phyloP scores from a whole-genome alignment of 35 echinoderm and acorn worm species.

The Holothuria glaberrima region DNA sequence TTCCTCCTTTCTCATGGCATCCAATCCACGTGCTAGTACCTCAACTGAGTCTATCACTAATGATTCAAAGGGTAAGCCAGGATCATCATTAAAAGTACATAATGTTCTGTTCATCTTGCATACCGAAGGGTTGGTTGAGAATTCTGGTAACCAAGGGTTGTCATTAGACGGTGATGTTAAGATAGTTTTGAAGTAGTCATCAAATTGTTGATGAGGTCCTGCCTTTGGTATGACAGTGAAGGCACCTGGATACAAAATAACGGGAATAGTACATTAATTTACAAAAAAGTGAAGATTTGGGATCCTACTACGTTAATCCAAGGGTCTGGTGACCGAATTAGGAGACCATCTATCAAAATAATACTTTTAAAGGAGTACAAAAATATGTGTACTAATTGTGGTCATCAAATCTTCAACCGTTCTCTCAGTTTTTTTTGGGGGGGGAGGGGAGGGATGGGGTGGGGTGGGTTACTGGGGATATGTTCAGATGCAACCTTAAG shows the following conservation, averaged over 20 bases:
- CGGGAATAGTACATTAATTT: too few relatives aligned
- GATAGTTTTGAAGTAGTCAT: not conserved
- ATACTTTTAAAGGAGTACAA: too few relatives aligned
- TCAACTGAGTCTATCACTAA: conserved; percentile 53
- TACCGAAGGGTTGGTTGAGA: not conserved
- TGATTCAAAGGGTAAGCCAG: not conserved
- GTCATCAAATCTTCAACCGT: too few relatives aligned
- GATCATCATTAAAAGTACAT: not conserved
- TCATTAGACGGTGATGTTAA: not conserved
- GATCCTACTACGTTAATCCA: too few relatives aligned
- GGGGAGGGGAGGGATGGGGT: too few relatives aligned
- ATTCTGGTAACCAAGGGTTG: conserved; percentile 48
- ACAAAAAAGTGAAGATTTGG: too few relatives aligned
- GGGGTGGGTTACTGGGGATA: too few relatives aligned
- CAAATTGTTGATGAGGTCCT: not conserved
- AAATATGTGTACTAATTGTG: too few relatives aligned
- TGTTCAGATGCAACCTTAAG: too few relatives aligned
- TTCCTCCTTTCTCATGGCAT: not conserved
- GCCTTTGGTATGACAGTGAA: not conserved
- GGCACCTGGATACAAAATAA: not conserved
- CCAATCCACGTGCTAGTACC: conserved; percentile 23
- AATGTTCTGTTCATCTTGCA: not conserved
- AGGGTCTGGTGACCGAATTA: too few relatives aligned
- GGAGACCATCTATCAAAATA: too few relatives aligned
- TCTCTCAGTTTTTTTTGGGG: too few relatives aligned